Conservation (phyloP, 2,888 invertebrate genomes). For the Eilema depressum region DNA sequence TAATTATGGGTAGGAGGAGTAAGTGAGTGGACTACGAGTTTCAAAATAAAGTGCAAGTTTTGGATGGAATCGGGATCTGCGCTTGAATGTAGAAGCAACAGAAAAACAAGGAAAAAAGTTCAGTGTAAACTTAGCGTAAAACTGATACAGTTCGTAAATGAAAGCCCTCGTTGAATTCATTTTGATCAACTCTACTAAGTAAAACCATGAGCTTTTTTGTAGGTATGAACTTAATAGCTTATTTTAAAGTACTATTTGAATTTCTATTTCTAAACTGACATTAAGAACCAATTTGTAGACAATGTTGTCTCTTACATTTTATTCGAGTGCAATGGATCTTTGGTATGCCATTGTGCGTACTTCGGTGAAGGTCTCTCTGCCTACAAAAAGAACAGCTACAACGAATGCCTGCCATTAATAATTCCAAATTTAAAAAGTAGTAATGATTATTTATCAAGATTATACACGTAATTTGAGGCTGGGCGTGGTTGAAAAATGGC, state of each 20-base stretch:
- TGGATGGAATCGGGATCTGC: too few species aligned
- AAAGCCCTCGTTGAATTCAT: background rate
- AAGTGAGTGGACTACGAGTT: too few species aligned
- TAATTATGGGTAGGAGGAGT: too few species aligned
- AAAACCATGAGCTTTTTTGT: too few species aligned
- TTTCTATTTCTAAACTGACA: background rate
- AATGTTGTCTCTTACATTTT: background rate
- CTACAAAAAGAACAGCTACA: background rate
- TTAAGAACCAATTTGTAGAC: background rate
- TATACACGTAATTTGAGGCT: background rate
- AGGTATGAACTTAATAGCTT: background rate
- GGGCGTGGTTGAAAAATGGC: background rate
- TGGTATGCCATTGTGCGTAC: background rate
- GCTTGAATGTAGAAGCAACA: too few species aligned
- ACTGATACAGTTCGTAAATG: too few species aligned
- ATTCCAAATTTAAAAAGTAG: background rate
- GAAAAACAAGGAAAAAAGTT: background rate
- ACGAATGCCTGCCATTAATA: background rate
- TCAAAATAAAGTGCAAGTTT: too few species aligned
- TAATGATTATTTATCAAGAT: constrained; percentile 2
- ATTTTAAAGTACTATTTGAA: background rate
- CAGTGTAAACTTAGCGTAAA: background rate
- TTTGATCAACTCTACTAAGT: background rate
- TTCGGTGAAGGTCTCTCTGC: background rate
- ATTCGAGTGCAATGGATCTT: background rate